Percentiles rank a stretch among this genome's conserved stretches.
Conservation (phyloP, 2,113 vertebrate species). For the Sporophila hypoxantha region DNA sequence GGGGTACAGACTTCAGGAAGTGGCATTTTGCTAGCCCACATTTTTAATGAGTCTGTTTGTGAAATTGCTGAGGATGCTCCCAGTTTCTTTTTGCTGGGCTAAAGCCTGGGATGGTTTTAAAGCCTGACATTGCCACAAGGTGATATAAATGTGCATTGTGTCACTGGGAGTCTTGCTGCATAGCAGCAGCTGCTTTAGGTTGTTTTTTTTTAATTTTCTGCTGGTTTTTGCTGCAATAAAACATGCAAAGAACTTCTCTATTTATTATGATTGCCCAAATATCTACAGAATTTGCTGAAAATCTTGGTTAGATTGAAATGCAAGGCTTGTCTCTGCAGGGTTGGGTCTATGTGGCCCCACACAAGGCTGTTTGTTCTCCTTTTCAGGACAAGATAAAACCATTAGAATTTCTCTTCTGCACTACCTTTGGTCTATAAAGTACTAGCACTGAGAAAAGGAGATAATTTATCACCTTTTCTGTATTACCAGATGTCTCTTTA, state of each 20-base stretch:
- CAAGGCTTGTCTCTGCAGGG: not conserved
- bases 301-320: not conserved
- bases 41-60: not conserved
- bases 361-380: not conserved
- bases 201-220: not conserved
- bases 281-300: not conserved
- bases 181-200: not conserved
- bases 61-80: not conserved
- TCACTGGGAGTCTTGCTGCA: not conserved
- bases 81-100: rapidly evolving
- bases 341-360: not conserved
- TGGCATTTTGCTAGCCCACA: not conserved
- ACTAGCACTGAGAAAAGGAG: not conserved
- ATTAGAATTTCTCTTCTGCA: not conserved
- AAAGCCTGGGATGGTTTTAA: not conserved
- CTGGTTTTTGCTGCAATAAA: not conserved
- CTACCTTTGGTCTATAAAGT: not conserved
- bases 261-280: not conserved
- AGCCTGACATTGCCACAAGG: not conserved
- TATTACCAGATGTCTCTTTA: conserved; percentile 57
- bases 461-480: conserved; percentile 50
- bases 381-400: not conserved
- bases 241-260: not conserved
- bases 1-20: not conserved
- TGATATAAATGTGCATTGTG: not conserved